Conservation (phyloP, 1,140 invertebrate species). For the Pentalonia nigronervosa region DNA sequence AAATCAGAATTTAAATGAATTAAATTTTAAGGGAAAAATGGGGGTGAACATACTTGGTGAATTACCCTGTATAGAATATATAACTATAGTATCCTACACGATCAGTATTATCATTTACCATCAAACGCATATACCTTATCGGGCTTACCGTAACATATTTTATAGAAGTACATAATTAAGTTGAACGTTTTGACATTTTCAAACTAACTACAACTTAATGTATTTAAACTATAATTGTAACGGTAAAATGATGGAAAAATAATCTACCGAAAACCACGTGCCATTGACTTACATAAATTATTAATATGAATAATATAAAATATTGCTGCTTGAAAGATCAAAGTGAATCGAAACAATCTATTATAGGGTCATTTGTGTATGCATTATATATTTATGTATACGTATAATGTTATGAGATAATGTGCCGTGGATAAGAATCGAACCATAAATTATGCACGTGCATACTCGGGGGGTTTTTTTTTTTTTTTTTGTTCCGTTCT, state of each 20-base stretch:
- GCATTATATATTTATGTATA: not conserved
- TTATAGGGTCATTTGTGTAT: not conserved
- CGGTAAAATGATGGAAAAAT: not conserved
- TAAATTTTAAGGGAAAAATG: too few relatives aligned
- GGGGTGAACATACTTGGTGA: too few relatives aligned
- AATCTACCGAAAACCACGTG: not conserved
- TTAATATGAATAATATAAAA: not conserved
- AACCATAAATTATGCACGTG: conserved; percentile 32
- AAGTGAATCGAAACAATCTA: conserved; percentile 17
- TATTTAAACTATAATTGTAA: not conserved
- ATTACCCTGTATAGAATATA: not conserved
- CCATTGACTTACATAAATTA: not conserved
- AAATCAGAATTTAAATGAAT: too few relatives aligned
- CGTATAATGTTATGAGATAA: not conserved
- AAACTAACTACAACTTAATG: not conserved
- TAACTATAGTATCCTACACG: not conserved
- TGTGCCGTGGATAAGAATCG: conserved; percentile 14
- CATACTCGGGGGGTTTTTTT: not conserved
- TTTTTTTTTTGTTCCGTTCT: not conserved
- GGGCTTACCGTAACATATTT: not conserved
- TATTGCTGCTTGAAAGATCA: not conserved
- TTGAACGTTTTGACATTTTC: not conserved
- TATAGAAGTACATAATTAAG: not conserved
- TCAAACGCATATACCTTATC: not conserved
- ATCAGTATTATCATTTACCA: not conserved